Evolutionary conservation across 2,888 invertebrate genomes (phyloP), one percentile per base, ranked within the genome.

Genomic region (Macaria notata): DNA sequence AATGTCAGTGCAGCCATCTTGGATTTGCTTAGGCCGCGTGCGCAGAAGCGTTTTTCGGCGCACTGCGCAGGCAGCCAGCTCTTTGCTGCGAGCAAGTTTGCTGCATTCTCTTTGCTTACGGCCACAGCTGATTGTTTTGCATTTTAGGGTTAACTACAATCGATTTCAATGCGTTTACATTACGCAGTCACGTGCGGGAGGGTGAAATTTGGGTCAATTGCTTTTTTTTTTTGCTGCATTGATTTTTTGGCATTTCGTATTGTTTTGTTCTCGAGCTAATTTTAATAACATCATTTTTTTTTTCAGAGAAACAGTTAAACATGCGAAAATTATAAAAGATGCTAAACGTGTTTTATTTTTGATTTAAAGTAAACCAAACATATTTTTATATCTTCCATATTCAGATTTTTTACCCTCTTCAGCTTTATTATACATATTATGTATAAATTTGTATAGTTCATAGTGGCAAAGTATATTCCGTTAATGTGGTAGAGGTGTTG

Each of bases 201-300:
- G 66, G 64, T 58, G 54, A 56, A 57, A 67, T 67, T 62, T 65
- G 45, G 66, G 66, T 67, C 66, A 67, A 63, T 62, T 59, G 57
- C 57, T 58, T 59, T 59, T 63, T 61, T 19, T 19, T 19, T 1
- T 19, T 19, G 19, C 19, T 19, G 19, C 19, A 19, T 19, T 19
- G 19, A 19, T 19, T 19, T 19, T 19, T 19, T 19, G 19, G 19
- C 19, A 19, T 19, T 19, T 19, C 3, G 33, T 3, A 7, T 36
- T 36, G 33, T 36, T 6, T 36, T 36, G 33, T 36, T 36, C 7
- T 36, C 33, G 33, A 36, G 7, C 9, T 30, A 33, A 9, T 30
- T 7, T 39, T 5, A 9, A 39, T 8, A 9, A 1, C 19, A 19
- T 19, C 1, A 19, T 19, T 19, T 19, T 19, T 19, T 19, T 19